Conservation (phyloP, 2,113 vertebrate species). For the Edolisoma coerulescens region DNA sequence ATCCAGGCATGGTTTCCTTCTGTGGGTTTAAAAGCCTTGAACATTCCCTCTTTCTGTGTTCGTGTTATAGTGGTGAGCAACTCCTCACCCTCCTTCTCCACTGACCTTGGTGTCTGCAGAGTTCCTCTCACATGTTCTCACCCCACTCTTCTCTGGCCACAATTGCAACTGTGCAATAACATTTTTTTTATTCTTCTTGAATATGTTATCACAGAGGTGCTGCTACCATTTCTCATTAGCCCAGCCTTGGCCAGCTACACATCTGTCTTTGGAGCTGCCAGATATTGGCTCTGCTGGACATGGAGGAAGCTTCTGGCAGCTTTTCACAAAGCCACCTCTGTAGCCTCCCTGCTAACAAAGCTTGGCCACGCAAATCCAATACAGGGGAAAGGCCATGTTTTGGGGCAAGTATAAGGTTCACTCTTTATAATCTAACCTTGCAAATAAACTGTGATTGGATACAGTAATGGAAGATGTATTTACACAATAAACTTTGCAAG, state of each 20-base stretch:
- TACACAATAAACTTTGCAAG: background rate
- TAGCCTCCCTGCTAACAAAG: background rate
- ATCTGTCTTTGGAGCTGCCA: background rate
- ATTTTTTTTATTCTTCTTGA: background rate
- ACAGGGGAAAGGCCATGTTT: background rate
- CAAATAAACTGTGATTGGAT: background rate
- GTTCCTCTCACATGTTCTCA: background rate
- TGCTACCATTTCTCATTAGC: background rate
- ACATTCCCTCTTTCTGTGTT: background rate
- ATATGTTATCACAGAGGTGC: too few relatives aligned
- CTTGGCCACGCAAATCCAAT: background rate
- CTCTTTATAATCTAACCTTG: background rate
- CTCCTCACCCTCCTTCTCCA: background rate
- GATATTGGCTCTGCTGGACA: background rate
- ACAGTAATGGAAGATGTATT: background rate
- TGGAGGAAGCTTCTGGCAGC: background rate
- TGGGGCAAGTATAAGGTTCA: fast-evolving
- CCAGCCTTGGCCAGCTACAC: background rate
- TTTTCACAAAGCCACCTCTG: background rate
- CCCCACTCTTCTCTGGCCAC: background rate
- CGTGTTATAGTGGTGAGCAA: background rate
- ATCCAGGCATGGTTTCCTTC: fast-evolving
- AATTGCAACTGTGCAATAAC: background rate
- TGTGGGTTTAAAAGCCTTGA: background rate
- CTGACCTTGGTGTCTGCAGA: background rate